Base-by-base conservation (phyloP, 2,113 vertebrate genomes). In the Cyprinodon brontotheroides region DNA sequence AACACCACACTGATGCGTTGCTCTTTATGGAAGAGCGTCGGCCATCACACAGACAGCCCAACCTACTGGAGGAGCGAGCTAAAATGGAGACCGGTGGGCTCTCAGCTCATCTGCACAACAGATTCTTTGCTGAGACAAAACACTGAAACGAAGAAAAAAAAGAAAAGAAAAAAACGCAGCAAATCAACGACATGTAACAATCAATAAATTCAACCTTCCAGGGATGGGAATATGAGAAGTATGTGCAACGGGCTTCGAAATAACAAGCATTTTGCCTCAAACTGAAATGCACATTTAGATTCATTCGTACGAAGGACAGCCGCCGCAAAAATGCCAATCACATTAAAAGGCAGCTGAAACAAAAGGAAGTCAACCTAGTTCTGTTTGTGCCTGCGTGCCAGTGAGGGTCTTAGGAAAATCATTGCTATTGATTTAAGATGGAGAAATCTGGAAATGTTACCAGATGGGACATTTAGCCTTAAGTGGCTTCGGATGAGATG, bases 361-460 rank as follows among this genome's bases (percentile, higher is more conserved):
- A 91, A 92, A 91, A 85, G 85, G 78, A 82, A 85, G 62, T 29
- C 13, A 71, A 82, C 69, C 72, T 60, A 53, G 40, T 14, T 29
- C 29, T 66, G 66, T 61, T 74, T 77, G 81, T 88, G 80, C 59
- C 83, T 40, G 71, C 65, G 65, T 22, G 79, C 9, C 61, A 72
- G 38, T 72, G 53, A 73, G 87, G 85, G 90, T 91, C 94, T 94
- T 95, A 94, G 95, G 94, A 90, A 94, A 96, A 98, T 98, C 97
- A 97, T 97, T 97, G 94, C 95, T 98, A 99, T 99, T 97, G 97
- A 99, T 98, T 98, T 97, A 95, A 96, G 95, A 95, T 94, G 93
- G 94, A 93, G 95, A 96, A 95, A 98, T 91, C 95, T 97, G 96
- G 96, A 96, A 96, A 96, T 95, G 95, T 95, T 97, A 96, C 94